Evolutionary conservation across 2,888 invertebrate genomes (phyloP), one percentile per base, ranked within the genome.

Genomic region (Latheticus oryzae): DNA sequence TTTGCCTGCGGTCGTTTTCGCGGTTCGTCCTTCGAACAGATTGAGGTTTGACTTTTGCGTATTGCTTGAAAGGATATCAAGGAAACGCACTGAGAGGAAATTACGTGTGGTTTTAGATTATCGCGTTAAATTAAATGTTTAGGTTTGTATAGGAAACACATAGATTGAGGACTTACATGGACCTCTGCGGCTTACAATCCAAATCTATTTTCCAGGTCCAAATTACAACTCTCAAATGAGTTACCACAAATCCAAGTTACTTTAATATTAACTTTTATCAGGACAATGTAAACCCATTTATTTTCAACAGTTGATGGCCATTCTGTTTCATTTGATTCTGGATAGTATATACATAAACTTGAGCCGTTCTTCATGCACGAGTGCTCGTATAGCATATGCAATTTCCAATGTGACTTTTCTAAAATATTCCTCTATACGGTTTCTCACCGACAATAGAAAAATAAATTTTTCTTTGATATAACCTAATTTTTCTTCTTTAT

Each of bases 41-140:
- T 56, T 58, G 58, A n/a, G 40, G 52, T 60, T 53, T 38, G 58
- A 52, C 56, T 56, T 43, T 38, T 53, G 43, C 62, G 35, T 51
- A 38, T 48, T 53, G 40, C 50, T 38, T 23, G 50, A 53, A 40
- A 62, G 43, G 54, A 47, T 28, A 51, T 43, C 51, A 37, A 33
- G 48, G 37, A 21, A 35, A 42, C 33, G 50, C 35, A 50, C 37
- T 30, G 21, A 23, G 40, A 48, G 53, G 45, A 54, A 62, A 63
- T 65, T 58, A 56, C 58, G 50, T 55, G 62, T 51, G 64, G 64
- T 57, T 45, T n/a, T 33, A 58, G 64, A 63, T 64, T 64, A 64
- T 63, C 47, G 61, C 61, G 58, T 52, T 51, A 52, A 63, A 64
- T 66, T 66, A 61, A 64, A 66, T 63, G 63, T 61, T 63, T 55